phyloP scores from a whole-genome alignment of 2,888 invertebrate species.

The Stenurella melanura region DNA sequence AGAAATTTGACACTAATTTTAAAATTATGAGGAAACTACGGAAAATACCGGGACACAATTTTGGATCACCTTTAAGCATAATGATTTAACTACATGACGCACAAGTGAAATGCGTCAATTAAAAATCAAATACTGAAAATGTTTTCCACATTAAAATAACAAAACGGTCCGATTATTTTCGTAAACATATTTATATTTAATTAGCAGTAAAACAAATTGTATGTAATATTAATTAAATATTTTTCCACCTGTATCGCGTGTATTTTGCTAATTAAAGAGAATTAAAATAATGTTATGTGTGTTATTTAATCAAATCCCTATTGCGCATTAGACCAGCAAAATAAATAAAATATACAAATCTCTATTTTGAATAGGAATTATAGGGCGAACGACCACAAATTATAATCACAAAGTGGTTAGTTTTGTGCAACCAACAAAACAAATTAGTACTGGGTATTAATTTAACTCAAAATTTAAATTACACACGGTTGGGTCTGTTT shows the following conservation, averaged over 20 bases:
- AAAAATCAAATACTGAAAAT: conserved; percentile 13
- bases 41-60: too few relatives aligned
- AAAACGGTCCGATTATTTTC: conserved; percentile 2
- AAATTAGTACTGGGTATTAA: conserved; percentile 50
- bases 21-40: too few relatives aligned
- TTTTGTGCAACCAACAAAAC: conserved; percentile 50
- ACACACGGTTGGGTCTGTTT: conserved; percentile 35
- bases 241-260: conserved; percentile 25
- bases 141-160: conserved; percentile 16
- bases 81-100: too few relatives aligned
- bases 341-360: conserved; percentile 44
- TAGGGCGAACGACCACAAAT: conserved; percentile 47
- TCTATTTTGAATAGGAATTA: conserved; percentile 46
- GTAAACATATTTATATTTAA: conserved; percentile 34
- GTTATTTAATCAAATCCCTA: conserved; percentile 48
- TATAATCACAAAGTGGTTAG: conserved; percentile 53
- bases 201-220: conserved; percentile 13
- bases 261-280: conserved; percentile 47
- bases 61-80: too few relatives aligned
- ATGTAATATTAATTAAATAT: conserved; percentile 30
- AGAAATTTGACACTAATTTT: too few relatives aligned
- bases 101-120: not conserved
- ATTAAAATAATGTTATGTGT: conserved; percentile 49
- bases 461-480: conserved; percentile 48
- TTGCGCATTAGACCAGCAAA: conserved; percentile 39